phyloP scores from a whole-genome alignment of 2,888 invertebrate genomes.

The Macroteleia sp. region DNA sequence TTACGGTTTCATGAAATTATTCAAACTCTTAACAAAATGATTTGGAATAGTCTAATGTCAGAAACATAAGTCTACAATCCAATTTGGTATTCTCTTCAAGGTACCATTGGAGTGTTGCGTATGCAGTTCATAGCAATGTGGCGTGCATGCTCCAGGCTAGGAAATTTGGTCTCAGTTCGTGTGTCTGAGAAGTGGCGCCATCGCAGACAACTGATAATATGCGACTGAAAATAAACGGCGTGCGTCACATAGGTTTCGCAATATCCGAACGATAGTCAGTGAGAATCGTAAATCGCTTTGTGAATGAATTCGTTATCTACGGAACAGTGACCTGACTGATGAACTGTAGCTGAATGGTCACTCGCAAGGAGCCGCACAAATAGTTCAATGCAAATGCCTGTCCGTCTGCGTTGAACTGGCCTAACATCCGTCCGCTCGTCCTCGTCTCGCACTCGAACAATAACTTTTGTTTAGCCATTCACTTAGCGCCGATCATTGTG shows the following conservation, averaged over 20 bases:
- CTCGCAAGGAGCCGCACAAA: constrained; percentile 29
- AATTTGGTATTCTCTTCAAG: too few relatives aligned
- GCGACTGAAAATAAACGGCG: constrained; percentile 10
- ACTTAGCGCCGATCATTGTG: constrained; percentile 51
- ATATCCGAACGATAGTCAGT: constrained; percentile 32
- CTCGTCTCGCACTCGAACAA: constrained; percentile 38
- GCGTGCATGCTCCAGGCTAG: too few relatives aligned
- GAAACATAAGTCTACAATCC: too few relatives aligned
- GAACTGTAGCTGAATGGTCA: constrained; percentile 52
- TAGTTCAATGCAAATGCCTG: constrained; percentile 36
- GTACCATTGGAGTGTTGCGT: too few relatives aligned
- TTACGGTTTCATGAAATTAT: too few relatives aligned
- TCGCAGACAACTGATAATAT: too few relatives aligned
- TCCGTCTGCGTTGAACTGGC: constrained; percentile 12
- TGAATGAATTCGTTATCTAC: constrained; percentile 64
- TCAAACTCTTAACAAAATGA: too few relatives aligned
- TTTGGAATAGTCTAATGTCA: too few relatives aligned
- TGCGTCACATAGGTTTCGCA: constrained; percentile 29
- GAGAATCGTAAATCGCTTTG: constrained; percentile 51
- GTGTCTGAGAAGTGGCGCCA: too few relatives aligned
- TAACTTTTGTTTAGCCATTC: constrained; percentile 54
- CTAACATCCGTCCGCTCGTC: constrained; percentile 29
- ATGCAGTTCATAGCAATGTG: too few relatives aligned
- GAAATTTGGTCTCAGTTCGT: too few relatives aligned
- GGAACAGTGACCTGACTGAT: constrained; percentile 36